phyloP scores from a whole-genome alignment of 2,113 vertebrate species.

The Tetraodon nigroviridis region DNA sequence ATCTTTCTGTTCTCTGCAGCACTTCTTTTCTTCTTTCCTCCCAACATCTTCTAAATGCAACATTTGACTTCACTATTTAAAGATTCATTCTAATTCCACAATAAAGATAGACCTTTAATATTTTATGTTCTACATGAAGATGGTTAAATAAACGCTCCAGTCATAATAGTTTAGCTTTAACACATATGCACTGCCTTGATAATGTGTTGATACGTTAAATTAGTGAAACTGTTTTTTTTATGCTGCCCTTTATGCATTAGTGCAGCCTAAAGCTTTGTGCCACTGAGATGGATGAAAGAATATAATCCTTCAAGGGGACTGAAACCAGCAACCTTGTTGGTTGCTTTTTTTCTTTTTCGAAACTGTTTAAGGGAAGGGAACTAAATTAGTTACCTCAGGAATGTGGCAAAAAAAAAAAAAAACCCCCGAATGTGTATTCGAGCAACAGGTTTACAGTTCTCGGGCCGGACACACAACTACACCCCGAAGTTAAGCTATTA shows the following conservation, averaged over 20 bases:
- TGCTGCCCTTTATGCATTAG: conserved; percentile 53
- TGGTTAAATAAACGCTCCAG: conserved; percentile 46
- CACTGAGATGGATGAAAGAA: conserved; percentile 67
- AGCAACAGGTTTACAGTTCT: conserved; percentile 43
- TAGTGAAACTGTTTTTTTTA: conserved; percentile 30
- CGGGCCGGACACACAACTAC: conserved; percentile 18
- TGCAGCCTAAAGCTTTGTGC: conserved; percentile 57
- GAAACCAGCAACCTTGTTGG: conserved; percentile 47
- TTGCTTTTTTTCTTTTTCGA: conserved; percentile 24
- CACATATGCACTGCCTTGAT: conserved; percentile 72
- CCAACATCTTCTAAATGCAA: conserved; percentile 41
- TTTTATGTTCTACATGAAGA: conserved; percentile 52
- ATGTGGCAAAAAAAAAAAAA: conserved; percentile 7
- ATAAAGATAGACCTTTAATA: conserved; percentile 62
- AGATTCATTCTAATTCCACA: conserved; percentile 55
- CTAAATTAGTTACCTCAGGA: conserved; percentile 46
- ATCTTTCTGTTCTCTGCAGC: conserved; percentile 25
- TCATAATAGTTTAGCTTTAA: conserved; percentile 44
- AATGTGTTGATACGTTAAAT: conserved; percentile 62
- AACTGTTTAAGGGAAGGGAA: background rate
- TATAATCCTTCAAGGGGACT: conserved; percentile 72
- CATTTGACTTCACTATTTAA: conserved; percentile 57
- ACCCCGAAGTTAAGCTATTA: conserved; percentile 42
- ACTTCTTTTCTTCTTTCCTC: background rate
- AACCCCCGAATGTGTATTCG: conserved; percentile 31